Base-by-base conservation (phyloP, 2,888 invertebrate species). In the Acholoe squamosa region DNA sequence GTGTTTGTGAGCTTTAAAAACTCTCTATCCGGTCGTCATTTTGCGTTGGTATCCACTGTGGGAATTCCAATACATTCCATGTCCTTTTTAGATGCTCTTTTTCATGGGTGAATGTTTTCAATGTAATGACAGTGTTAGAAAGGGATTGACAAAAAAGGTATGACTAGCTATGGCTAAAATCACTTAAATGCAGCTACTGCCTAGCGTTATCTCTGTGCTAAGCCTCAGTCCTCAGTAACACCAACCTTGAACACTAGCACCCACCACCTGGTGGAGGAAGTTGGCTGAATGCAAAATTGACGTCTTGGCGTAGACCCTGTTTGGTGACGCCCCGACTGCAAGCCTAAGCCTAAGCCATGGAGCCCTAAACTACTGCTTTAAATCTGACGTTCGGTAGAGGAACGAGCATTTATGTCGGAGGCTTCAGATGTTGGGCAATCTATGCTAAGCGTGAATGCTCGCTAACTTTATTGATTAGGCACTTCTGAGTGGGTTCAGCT, bases 361-460 rank as follows among this genome's bases (percentile, higher is more conserved):
- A 61, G 61, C n/a, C 61, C 61, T 19, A 22, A 61, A 22, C 1
- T 25, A 61, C 61, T 25, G 22, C 61, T 14, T 25, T 19, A 61
- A 22, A 61, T 25, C 22, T 19, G 16, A 5, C 22, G 22, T 3
- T n/a, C 61, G 19, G 14, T 61, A 61, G 22, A 61, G 7, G 61
- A 19, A 7, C 5, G 22, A 14, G 22, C 61, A 61, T 61, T 61
- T 61, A 61, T 7, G 61, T n/a, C 3, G 22, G 19, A 1, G 7
- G 14, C 61, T 61, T 61, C 71, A 71, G 71, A 71, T 71, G 71
- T 71, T 71, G 71, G 71, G 71, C 71, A 71, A 71, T 71, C 71
- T 25, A 25, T 71, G 71, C 71, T 71, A 71, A 71, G 71, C 71
- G 71, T 71, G 71, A 71, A 71, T 71, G 71, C 28, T 71, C 28